Evolutionary conservation across 2,888 invertebrate species (phyloP).

Genomic region (Uloborus plumipes): DNA sequence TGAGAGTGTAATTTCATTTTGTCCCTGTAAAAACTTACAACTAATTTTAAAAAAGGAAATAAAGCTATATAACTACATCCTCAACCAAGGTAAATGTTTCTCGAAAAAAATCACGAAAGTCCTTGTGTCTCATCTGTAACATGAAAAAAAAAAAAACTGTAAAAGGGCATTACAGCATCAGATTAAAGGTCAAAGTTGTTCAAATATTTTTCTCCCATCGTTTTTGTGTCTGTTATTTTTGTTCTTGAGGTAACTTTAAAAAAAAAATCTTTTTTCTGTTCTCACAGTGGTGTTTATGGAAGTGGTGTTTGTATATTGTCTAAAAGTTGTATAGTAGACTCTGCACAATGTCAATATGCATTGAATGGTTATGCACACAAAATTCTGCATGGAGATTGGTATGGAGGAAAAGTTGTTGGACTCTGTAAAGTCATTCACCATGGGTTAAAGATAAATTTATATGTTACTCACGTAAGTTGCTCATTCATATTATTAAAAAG

Average conservation of each 20-base stretch:
- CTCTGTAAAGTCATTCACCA: conserved; percentile 81
- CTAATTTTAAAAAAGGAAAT: too few relatives aligned
- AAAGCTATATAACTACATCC: too few relatives aligned
- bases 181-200: background rate
- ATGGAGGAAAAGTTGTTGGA: conserved; percentile 91
- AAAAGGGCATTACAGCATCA: background rate
- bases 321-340: conserved; percentile 85
- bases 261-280: background rate
- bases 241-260: background rate
- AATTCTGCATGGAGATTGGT: conserved; percentile 98
- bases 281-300: conserved; percentile 87
- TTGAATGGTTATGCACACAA: conserved; percentile 98
- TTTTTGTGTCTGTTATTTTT: background rate
- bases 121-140: too few relatives aligned
- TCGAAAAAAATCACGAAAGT: too few relatives aligned
- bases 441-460: conserved; percentile 83
- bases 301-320: conserved; percentile 91
- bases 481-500: too few relatives aligned
- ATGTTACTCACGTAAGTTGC: conserved; percentile 90
- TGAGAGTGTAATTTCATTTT: too few relatives aligned
- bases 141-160: too few relatives aligned
- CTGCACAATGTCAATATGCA: conserved; percentile 92
- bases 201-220: background rate
- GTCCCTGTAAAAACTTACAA: too few relatives aligned
- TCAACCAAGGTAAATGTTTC: too few relatives aligned